Evolutionary conservation across 2,797 vertebrate genomes (phyloP).

Genomic region (Brachymystax lenok): DNA sequence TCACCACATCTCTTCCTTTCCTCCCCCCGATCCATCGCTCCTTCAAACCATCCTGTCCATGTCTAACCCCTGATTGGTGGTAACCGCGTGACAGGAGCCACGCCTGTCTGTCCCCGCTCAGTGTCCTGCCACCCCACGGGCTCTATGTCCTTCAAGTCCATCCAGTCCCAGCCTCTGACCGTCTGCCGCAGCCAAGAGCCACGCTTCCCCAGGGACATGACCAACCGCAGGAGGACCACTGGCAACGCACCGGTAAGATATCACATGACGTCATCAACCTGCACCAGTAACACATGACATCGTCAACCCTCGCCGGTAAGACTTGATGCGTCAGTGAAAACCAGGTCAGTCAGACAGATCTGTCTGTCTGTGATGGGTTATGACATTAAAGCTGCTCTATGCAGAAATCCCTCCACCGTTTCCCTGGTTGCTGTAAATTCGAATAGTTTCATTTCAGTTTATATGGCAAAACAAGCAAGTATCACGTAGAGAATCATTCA

Average conservation of each 20-base stretch:
- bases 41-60: constrained; percentile 10
- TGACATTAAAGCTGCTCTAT: no score
- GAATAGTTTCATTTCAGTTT: no score
- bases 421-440: no score
- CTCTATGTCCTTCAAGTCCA: constrained; percentile 87
- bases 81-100: constrained; percentile 79
- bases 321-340: neutral
- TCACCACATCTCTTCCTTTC: neutral
- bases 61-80: constrained; percentile 12
- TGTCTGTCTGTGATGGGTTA: no score
- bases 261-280: neutral
- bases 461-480: no score
- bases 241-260: constrained; percentile 47
- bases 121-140: constrained; percentile 96
- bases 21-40: constrained; percentile 27
- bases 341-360: no score
- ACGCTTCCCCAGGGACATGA: constrained; percentile 62
- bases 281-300: neutral
- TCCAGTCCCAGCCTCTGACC: constrained; percentile 76
- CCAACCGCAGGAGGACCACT: constrained; percentile 78
- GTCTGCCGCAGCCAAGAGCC: constrained; percentile 70
- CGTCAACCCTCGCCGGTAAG: no score
- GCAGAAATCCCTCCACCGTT: no score
- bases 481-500: no score
- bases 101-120: constrained; percentile 99